Base-by-base conservation (phyloP, 1,140 invertebrate species). In the Drosophila albomicans region DNA sequence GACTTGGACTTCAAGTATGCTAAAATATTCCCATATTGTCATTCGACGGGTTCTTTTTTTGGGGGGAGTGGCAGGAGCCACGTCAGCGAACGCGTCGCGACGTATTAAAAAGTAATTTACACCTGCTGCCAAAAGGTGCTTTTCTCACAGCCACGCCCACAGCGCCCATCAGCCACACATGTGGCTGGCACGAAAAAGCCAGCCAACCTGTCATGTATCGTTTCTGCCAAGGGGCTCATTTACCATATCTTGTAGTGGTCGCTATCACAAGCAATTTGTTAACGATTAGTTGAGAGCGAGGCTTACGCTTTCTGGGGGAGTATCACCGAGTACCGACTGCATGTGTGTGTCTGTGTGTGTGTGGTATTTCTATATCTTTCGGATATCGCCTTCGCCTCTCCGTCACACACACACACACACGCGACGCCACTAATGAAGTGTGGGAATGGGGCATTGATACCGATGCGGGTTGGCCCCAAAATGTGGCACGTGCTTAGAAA, bases 81-180 rank as follows among this genome's bases (percentile, higher is more conserved):
- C 64, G 73, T 84, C 81, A 84, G 68, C 67, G 20, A 61, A 38
- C 73, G 49, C 72, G 58, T 75, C 51, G 72, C 72, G 72, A 43
- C 28, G 70, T 81, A 89, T 88, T 88, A 81, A 88, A 89, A 89
- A 89, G 81, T 89, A 78, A 88, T 88, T 88, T 88, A 84, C 85
- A 88, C 81, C 84, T 88, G 84, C 80, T 68, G 51, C 51, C 64
- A 64, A 52, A 63, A 46, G 52, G 71, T 72, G 66, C 62, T 78
- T 78, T 88, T 80, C 84, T 71, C 82, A 88, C 52, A 80, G 54
- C 62, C 80, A 78, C 66, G 52, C 46, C 51, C 62, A 74, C 35
- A 32, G 32, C 32, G 13, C 10, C 32, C 32, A 25, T 41, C 35
- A 49, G 11, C n/a, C 62, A 59, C 57, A 64, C 20, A 43, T 20